Evolutionary conservation across 2,113 vertebrate species (phyloP).

Genomic region (Amphiprion ocellaris): DNA sequence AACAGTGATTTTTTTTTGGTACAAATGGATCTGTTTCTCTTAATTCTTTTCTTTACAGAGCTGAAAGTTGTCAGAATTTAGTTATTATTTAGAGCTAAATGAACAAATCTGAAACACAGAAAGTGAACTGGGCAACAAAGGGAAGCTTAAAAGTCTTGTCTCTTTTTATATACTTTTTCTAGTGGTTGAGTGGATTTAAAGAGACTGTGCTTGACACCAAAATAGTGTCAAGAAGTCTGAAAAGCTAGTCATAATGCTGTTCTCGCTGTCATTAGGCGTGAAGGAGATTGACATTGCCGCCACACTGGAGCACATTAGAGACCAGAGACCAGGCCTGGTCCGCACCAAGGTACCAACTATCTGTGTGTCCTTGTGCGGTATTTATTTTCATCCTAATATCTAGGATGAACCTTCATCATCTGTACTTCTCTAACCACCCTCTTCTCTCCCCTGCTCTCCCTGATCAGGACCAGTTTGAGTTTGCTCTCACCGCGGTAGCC

Average conservation of each 20-base stretch:
- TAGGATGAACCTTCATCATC: not conserved
- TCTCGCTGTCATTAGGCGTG: conserved; percentile 85
- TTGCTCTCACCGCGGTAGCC: conserved; percentile 94
- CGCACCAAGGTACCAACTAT: conserved; percentile 90
- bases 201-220: no score
- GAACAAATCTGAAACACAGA: no score
- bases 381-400: not conserved
- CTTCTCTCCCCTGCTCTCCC: not conserved
- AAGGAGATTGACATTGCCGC: conserved; percentile 99
- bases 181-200: no score
- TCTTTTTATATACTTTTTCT: no score
- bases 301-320: conserved; percentile 95
- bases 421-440: not conserved
- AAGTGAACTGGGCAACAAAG: no score
- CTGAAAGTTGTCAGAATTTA: no score
- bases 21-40: not conserved
- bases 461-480: conserved; percentile 98
- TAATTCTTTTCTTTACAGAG: no score
- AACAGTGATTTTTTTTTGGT: no score
- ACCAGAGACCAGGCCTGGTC: conserved; percentile 95
- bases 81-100: no score
- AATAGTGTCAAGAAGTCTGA: not conserved
- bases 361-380: not conserved
- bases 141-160: no score
- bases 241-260: not conserved